These are phyloP conservation scores for Buceros bicornis DNA, from an alignment of 2,797 vertebrate genomes.

Conservation along the genomic window DNA sequence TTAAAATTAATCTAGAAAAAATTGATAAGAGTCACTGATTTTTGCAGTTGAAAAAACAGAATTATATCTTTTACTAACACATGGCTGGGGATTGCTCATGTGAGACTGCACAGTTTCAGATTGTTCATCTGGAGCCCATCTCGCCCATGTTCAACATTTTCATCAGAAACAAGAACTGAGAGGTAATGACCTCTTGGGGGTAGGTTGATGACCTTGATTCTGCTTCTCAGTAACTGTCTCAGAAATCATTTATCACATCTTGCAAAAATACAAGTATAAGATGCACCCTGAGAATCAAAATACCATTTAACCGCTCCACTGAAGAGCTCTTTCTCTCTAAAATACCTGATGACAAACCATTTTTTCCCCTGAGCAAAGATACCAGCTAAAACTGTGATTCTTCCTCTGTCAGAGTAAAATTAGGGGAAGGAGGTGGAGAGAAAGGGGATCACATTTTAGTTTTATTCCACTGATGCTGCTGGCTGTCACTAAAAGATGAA, in stretches of 20 bases:
- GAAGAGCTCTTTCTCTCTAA: slow-evolving; percentile 32
- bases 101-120: neutral
- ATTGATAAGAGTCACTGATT: neutral
- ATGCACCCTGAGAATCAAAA: slow-evolving; percentile 42
- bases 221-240: slow-evolving; percentile 27
- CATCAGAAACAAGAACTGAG: slow-evolving; percentile 17
- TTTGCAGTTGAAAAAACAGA: neutral
- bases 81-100: neutral
- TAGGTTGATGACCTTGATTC: slow-evolving; percentile 36
- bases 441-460: slow-evolving; percentile 67
- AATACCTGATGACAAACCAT: slow-evolving; percentile 44
- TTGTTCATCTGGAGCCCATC: neutral
- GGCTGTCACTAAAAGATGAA: slow-evolving; percentile 74
- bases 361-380: slow-evolving; percentile 23
- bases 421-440: slow-evolving; percentile 69
- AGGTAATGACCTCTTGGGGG: slow-evolving; percentile 2
- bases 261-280: slow-evolving; percentile 12
- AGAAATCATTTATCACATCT: slow-evolving; percentile 11
- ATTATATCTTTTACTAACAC: neutral
- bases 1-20: slow-evolving; percentile 32
- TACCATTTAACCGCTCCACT: slow-evolving; percentile 16
- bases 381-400: slow-evolving; percentile 53
- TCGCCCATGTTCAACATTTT: slow-evolving; percentile 6
- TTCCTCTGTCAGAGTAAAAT: slow-evolving; percentile 59
- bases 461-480: slow-evolving; percentile 68